These are phyloP conservation scores for Drosophila pallidifrons DNA, from an alignment of 1,140 invertebrate genomes.

Conservation along the genomic window DNA sequence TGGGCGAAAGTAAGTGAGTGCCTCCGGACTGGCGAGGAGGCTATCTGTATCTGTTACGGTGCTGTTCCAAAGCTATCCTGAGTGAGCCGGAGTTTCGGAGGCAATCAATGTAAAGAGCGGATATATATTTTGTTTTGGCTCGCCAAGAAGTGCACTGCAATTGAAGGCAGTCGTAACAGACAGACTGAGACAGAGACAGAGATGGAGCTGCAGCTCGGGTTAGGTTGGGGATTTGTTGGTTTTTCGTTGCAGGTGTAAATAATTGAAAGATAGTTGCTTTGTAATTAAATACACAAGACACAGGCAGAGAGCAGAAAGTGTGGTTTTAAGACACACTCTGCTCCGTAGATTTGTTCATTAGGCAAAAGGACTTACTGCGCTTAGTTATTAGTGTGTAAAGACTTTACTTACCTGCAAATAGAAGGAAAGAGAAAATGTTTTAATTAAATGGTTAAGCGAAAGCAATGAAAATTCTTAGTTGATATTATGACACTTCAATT, in stretches of 20 bases:
- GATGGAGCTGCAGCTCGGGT: constrained; percentile 15
- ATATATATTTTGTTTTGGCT: constrained; percentile 83
- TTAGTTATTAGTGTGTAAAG: constrained; percentile 24
- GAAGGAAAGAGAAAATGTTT: constrained; percentile 53
- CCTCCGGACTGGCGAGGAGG: constrained; percentile 13
- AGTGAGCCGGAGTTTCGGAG: constrained; percentile 36
- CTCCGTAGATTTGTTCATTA: constrained; percentile 68
- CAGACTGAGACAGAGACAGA: not conserved
- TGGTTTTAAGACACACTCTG: constrained; percentile 10
- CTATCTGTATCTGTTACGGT: constrained; percentile 28
- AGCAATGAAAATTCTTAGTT: constrained; percentile 67
- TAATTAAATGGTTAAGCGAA: constrained; percentile 66
- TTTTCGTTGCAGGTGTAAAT: constrained; percentile 82
- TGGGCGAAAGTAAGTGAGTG: constrained; percentile 70
- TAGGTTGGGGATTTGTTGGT: constrained; percentile 10
- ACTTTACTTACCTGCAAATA: constrained; percentile 71
- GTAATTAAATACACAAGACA: constrained; percentile 77
- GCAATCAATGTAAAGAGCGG: constrained; percentile 83
- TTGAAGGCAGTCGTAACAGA: constrained; percentile 23
- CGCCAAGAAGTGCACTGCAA: constrained; percentile 64
- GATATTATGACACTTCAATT: constrained; percentile 78
- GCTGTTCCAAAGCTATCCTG: too few species aligned
- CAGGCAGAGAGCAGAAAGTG: constrained; percentile 21
- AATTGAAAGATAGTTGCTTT: constrained; percentile 84
- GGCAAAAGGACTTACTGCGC: constrained; percentile 65